Evolutionary conservation across 2,888 invertebrate genomes (phyloP).

Genomic region (Oasisia sp.): DNA sequence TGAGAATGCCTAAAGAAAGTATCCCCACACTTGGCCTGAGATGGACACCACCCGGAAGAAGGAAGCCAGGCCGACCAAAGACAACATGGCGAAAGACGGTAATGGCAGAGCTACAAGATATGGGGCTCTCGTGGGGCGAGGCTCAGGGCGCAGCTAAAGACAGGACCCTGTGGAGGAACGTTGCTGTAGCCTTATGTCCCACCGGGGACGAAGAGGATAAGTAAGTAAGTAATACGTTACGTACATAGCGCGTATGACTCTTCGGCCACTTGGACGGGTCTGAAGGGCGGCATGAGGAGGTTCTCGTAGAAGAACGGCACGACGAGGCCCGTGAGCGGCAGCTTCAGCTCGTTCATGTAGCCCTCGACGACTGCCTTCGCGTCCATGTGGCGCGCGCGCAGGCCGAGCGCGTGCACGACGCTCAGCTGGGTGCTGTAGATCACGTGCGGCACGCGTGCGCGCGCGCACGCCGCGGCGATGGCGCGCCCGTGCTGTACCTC

Average conservation of each 20-base stretch:
- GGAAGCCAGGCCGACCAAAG: too few relatives aligned
- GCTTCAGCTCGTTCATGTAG: constrained; percentile 48
- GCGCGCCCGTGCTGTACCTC: constrained; percentile 45
- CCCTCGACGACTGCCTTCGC: constrained; percentile 55
- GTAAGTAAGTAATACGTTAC: background rate
- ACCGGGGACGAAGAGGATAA: too few relatives aligned
- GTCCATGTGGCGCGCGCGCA: constrained; percentile 55
- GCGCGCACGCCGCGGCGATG: constrained; percentile 55
- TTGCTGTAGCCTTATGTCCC: too few relatives aligned
- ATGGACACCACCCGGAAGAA: too few relatives aligned
- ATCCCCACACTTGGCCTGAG: too few relatives aligned
- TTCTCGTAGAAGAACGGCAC: constrained; percentile 58
- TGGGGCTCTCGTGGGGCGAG: too few relatives aligned
- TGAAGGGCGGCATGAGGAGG: constrained; percentile 41
- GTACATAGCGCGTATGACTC: background rate
- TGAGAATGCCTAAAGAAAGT: too few relatives aligned
- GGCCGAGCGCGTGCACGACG: constrained; percentile 50
- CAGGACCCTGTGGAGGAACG: too few relatives aligned
- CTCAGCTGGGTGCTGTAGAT: constrained; percentile 57
- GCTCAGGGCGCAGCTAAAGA: too few relatives aligned
- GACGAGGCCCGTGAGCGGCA: constrained; percentile 55
- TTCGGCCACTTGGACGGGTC: constrained; percentile 23
- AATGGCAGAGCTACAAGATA: background rate
- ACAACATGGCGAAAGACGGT: background rate
- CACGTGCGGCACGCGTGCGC: constrained; percentile 49